Conservation (phyloP, 2,113 vertebrate genomes). For the Rostratula benghalensis region DNA sequence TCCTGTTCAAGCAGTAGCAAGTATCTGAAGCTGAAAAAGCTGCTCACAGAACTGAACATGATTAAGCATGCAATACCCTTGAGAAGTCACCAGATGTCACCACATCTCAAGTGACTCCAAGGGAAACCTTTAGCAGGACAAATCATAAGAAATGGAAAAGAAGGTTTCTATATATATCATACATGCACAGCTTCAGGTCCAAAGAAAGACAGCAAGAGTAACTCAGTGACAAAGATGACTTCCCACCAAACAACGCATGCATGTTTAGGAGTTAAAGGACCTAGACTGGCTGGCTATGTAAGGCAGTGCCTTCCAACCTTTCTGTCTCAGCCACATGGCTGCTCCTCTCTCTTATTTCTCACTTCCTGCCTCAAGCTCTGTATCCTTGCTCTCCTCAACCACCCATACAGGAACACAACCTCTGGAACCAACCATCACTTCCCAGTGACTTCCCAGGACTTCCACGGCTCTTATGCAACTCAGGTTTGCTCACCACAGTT, state of each 20-base stretch:
- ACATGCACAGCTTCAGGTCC: neutral
- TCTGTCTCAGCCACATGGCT: neutral
- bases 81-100: constrained; percentile 28
- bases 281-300: neutral
- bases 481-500: neutral
- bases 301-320: neutral
- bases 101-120: rapidly evolving
- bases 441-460: neutral
- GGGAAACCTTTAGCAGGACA: neutral
- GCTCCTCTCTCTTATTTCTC: neutral
- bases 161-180: neutral
- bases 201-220: neutral
- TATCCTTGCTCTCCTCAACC: neutral
- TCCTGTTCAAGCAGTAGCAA: neutral
- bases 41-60: neutral
- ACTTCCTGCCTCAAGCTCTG: neutral
- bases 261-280: neutral
- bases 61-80: neutral
- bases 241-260: neutral
- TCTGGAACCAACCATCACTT: neutral
- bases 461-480: neutral
- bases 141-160: neutral
- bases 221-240: neutral
- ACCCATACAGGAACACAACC: neutral
- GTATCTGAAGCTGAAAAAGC: neutral